phyloP scores from a whole-genome alignment of 2,113 vertebrate species.

The Anas platyrhynchos region DNA sequence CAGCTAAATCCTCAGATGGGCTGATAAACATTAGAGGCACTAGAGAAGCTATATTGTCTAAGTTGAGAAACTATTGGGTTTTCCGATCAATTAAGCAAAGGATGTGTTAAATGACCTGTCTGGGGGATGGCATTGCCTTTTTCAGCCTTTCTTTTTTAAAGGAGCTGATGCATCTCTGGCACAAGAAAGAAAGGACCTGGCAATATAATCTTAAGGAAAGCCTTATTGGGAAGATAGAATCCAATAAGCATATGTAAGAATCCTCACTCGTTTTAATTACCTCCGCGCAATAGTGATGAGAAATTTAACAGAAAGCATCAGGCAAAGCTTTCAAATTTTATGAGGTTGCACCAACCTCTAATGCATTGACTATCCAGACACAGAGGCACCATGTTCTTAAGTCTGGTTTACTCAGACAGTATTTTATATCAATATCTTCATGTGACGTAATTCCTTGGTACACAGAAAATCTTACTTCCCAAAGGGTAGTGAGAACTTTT shows the following conservation, averaged over 20 bases:
- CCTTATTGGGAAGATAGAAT: not conserved
- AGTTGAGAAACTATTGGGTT: not conserved
- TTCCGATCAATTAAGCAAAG: slow-evolving; percentile 24
- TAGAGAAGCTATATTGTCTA: not conserved
- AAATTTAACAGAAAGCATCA: not conserved
- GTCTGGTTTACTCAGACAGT: not conserved
- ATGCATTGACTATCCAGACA: not conserved
- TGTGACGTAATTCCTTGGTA: not conserved
- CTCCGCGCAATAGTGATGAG: not conserved
- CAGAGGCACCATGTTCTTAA: not conserved
- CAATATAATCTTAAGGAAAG: not conserved
- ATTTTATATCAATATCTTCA: not conserved
- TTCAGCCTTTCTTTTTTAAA: not conserved
- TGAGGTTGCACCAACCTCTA: not conserved
- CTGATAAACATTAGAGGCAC: not conserved
- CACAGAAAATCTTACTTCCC: not conserved
- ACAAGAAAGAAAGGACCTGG: not conserved
- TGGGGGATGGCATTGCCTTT: not conserved
- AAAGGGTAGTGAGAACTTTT: not conserved
- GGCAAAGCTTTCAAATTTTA: not conserved
- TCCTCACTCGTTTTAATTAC: slow-evolving; percentile 25
- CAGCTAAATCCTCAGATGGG: not conserved
- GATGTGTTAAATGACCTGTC: not conserved
- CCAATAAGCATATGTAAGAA: not conserved
- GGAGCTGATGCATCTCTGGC: not conserved